Evolutionary conservation across 2,888 invertebrate genomes (phyloP).

Genomic region (Ephialtes manifestator): DNA sequence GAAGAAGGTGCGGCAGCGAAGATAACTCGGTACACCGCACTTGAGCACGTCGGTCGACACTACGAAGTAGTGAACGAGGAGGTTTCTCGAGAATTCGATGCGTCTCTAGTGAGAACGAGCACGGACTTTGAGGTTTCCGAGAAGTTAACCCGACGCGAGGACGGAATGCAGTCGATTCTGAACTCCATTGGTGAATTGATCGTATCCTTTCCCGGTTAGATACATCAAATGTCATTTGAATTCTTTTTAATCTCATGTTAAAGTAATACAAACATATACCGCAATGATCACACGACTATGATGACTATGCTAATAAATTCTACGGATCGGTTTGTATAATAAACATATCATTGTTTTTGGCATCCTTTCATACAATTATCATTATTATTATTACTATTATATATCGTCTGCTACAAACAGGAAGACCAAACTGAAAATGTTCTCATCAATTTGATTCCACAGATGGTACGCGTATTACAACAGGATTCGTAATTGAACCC

Average conservation of each 20-base stretch:
- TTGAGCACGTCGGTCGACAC: conserved; percentile 78
- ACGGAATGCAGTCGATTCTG: conserved; percentile 80
- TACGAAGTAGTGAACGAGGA: conserved; percentile 79
- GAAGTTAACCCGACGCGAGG: conserved; percentile 80
- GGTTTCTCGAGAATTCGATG: conserved; percentile 79
- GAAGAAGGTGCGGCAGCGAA: conserved; percentile 67
- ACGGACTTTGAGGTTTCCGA: conserved; percentile 81
- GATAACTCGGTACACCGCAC: conserved; percentile 76
- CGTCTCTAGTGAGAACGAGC: conserved; percentile 79
- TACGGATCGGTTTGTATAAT: too few species aligned
- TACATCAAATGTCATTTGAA: background rate
- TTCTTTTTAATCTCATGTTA: background rate
- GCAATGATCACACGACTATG: too few species aligned
- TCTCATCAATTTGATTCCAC: conserved; percentile 7
- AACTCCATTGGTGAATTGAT: conserved; percentile 78
- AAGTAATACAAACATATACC: background rate
- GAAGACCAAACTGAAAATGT: background rate
- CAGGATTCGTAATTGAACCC: conserved; percentile 76
- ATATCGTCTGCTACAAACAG: background rate
- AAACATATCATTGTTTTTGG: too few species aligned
- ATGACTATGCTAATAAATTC: too few species aligned
- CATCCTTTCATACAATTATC: too few species aligned
- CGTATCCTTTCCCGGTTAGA: conserved; percentile 80
- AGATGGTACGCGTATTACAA: conserved; percentile 82
- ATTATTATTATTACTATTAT: too few species aligned